These are phyloP conservation scores for Trinectes maculatus DNA, from an alignment of 2,113 vertebrate genomes.

Conservation along the genomic window DNA sequence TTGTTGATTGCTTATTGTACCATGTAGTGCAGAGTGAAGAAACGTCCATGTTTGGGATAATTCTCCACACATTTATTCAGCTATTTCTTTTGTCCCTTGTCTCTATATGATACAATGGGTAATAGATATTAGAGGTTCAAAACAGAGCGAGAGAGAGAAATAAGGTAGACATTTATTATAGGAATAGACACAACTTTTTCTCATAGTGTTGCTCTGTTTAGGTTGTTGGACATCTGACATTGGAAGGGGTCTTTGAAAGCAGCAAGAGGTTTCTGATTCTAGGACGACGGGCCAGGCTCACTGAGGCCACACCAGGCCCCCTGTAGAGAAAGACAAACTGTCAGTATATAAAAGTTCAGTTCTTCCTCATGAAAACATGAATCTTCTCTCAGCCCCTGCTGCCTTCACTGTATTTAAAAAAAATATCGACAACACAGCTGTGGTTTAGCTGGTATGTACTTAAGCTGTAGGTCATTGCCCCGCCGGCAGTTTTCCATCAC, in stretches of 20 bases:
- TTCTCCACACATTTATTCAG: background rate
- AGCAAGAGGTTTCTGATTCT: conserved; percentile 41
- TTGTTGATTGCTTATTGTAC: too few relatives aligned
- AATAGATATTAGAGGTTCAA: background rate
- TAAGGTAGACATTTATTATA: conserved; percentile 29
- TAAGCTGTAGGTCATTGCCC: conserved; percentile 45
- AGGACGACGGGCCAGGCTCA: background rate
- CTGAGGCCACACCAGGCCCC: conserved; percentile 34
- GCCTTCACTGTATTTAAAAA: conserved; percentile 29
- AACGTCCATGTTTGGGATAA: too few relatives aligned
- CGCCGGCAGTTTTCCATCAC: conserved; percentile 60
- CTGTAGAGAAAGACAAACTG: conserved; percentile 36
- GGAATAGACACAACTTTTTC: conserved; percentile 23
- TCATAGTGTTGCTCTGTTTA: conserved; percentile 40
- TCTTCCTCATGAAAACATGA: conserved; percentile 30
- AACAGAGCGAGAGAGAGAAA: conserved; percentile 15
- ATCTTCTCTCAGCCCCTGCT: conserved; percentile 29
- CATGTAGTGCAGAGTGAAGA: too few relatives aligned
- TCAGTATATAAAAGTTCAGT: conserved; percentile 26
- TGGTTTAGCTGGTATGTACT: conserved; percentile 50
- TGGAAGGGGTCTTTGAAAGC: conserved; percentile 48
- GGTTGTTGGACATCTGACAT: conserved; percentile 47
- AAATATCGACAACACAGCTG: conserved; percentile 56
- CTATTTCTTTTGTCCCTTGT: background rate
- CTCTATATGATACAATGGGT: too few relatives aligned